Conservation (phyloP, 2,888 invertebrate species). For the Lacanobia oleracea region DNA sequence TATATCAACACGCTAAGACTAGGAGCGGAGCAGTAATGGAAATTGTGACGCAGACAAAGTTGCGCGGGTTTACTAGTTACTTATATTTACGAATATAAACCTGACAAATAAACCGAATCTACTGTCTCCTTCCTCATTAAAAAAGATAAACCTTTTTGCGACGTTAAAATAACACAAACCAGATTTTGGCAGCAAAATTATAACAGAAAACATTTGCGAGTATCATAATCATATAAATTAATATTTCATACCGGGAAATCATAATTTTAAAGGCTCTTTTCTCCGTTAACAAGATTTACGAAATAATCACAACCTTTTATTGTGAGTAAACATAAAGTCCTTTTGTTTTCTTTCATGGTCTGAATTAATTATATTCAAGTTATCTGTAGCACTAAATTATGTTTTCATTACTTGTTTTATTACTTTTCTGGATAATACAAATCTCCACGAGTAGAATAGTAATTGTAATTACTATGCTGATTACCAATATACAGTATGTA, state of each 20-base stretch:
- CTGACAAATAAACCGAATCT: too few relatives aligned
- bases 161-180: neutral
- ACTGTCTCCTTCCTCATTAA: neutral
- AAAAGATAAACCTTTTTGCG: neutral
- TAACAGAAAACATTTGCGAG: neutral
- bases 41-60: too few relatives aligned
- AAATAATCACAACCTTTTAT: constrained; percentile 33
- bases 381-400: constrained; percentile 39
- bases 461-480: neutral
- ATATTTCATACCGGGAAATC: constrained; percentile 20
- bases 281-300: constrained; percentile 12
- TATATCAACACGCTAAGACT: too few relatives aligned
- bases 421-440: constrained; percentile 18
- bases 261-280: constrained; percentile 32
- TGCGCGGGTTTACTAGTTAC: too few relatives aligned
- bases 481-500: neutral
- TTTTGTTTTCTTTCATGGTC: constrained; percentile 12
- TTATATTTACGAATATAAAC: too few relatives aligned
- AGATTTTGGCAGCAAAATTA: neutral
- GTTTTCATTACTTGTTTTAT: constrained; percentile 17
- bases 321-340: constrained; percentile 25
- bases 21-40: too few relatives aligned
- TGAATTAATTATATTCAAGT: constrained; percentile 33
- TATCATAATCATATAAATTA: constrained; percentile 26
- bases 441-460: neutral